A percentile compares a stretch with the other conserved stretches of the same genome.
phyloP scores from a whole-genome alignment of 2,888 invertebrate genomes.

The Cremastinae sp. region DNA sequence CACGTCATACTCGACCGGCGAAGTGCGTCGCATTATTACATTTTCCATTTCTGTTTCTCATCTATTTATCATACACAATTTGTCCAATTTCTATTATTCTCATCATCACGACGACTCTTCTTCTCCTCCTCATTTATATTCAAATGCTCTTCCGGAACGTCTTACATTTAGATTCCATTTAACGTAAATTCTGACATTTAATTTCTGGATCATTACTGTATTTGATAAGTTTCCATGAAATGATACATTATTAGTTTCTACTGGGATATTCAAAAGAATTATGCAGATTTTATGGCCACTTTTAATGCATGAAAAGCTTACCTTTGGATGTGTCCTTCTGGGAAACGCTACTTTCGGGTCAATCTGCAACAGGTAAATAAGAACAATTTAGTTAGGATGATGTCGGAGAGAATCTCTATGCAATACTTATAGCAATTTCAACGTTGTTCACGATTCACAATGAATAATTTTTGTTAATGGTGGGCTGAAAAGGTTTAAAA shows the following conservation, averaged over 20 bases:
- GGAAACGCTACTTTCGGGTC: conserved; percentile 99
- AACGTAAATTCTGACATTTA: not conserved
- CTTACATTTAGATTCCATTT: too few species aligned
- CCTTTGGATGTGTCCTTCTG: conserved; percentile 99
- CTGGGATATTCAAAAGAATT: too few species aligned
- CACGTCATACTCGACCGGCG: conserved; percentile 38
- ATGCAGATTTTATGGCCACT: not conserved
- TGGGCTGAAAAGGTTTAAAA: not conserved
- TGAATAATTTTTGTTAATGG: not conserved
- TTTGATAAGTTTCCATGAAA: not conserved
- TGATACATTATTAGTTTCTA: too few species aligned
- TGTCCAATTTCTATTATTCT: conserved; percentile 29
- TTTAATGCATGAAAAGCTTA: conserved; percentile 82
- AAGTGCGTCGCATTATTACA: conserved; percentile 34
- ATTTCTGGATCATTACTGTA: not conserved
- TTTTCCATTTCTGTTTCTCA: conserved; percentile 45
- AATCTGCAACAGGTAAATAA: conserved; percentile 89
- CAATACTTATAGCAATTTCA: not conserved
- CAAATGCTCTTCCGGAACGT: not conserved
- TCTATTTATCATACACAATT: conserved; percentile 22
- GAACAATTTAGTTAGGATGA: not conserved
- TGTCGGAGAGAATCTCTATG: not conserved
- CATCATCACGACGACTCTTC: not conserved
- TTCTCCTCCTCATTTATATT: too few species aligned
- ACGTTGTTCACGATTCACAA: not conserved